Evolutionary conservation across 2,797 vertebrate genomes (phyloP).

Genomic region (Pangasius sanitwongsei): DNA sequence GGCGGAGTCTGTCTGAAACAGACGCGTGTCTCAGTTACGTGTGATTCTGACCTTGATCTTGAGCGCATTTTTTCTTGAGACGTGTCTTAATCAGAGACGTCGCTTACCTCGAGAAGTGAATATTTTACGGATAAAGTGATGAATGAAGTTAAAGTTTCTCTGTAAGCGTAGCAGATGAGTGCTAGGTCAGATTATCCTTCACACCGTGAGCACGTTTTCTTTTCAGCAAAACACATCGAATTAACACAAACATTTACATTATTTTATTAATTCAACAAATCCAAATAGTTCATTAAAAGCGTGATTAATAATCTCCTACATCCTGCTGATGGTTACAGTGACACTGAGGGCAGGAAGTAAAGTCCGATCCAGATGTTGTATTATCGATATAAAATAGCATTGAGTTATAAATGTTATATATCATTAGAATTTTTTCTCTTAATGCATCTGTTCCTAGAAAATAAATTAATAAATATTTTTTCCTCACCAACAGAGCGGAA

Average conservation of each 20-base stretch:
- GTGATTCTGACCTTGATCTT: too few relatives aligned
- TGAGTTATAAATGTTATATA: not conserved
- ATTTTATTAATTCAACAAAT: too few relatives aligned
- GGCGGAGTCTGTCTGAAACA: not conserved
- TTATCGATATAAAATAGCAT: not conserved
- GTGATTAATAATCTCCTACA: not conserved
- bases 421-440: not conserved
- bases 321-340: not conserved
- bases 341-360: not conserved
- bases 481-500: conserved; percentile 80
- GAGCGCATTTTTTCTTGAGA: too few relatives aligned
- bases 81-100: too few relatives aligned
- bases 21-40: not conserved
- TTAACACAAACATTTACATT: too few relatives aligned
- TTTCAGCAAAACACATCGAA: too few relatives aligned
- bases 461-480: not conserved
- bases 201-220: not conserved
- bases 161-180: not conserved
- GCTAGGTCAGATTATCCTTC: not conserved
- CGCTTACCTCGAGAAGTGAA: not conserved
- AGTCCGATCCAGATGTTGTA: not conserved
- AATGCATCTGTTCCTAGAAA: not conserved
- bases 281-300: too few relatives aligned
- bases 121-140: not conserved
- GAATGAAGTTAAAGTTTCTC: not conserved